Evolutionary conservation across 2,113 vertebrate genomes (phyloP).

Genomic region (Phyllostomus discolor): DNA sequence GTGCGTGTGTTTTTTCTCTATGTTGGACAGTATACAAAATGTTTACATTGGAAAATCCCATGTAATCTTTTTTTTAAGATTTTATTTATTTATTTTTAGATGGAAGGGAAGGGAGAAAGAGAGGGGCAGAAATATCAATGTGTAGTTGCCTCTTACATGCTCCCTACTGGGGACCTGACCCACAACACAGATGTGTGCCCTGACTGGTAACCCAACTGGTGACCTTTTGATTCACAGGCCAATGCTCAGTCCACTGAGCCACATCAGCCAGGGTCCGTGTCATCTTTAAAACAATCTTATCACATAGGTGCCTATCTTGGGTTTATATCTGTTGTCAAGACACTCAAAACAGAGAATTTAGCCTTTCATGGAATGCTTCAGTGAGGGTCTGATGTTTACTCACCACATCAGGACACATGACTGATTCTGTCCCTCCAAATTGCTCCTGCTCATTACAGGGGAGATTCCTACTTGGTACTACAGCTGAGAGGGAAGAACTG

Average conservation of each 20-base stretch:
- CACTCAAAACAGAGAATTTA: not conserved
- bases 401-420: not conserved
- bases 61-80: not conserved
- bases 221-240: too few relatives aligned
- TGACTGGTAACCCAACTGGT: too few relatives aligned
- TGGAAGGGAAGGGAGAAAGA: too few relatives aligned
- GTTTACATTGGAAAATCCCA: not conserved
- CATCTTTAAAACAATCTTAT: not conserved
- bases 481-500: not conserved
- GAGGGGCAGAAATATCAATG: too few relatives aligned
- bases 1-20: not conserved
- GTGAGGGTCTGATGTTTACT: not conserved
- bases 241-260: too few relatives aligned
- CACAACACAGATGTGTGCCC: too few relatives aligned
- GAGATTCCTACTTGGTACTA: conserved; percentile 21
- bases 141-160: too few relatives aligned
- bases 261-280: not conserved
- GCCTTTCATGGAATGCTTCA: not conserved
- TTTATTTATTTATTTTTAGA: too few relatives aligned
- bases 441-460: conserved; percentile 12
- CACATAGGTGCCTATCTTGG: not conserved
- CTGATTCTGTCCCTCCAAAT: not conserved
- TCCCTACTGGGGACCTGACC: too few relatives aligned
- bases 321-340: not conserved
- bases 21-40: not conserved